Evolutionary conservation across 2,888 invertebrate species (phyloP).

Genomic region (Pterostichus madidus): DNA sequence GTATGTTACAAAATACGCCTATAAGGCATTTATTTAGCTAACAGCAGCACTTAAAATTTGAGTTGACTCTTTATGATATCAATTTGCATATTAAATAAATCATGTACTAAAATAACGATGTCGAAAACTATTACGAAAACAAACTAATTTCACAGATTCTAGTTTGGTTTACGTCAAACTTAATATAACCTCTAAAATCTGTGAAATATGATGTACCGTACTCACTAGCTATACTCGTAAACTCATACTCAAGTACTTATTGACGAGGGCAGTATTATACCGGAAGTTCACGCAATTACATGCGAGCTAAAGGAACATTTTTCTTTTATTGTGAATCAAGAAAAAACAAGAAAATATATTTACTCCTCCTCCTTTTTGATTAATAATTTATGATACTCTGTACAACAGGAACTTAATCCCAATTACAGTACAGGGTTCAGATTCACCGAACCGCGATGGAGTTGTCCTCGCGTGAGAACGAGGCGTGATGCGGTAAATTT

Average conservation of each 20-base stretch:
- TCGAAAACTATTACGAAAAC: conserved; percentile 1
- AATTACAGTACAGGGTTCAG: no score
- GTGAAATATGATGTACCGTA: conserved; percentile 10
- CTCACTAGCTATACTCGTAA: background rate
- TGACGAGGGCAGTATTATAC: conserved; percentile 10
- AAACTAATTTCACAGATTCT: conserved; percentile 11
- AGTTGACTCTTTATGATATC: background rate
- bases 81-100: background rate
- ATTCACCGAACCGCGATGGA: no score
- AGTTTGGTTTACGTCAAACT: conserved; percentile 8
- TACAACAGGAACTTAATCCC: no score
- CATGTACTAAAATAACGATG: background rate
- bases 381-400: no score
- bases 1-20: no score
- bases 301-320: background rate
- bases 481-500: no score
- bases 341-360: no score
- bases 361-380: no score
- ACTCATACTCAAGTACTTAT: background rate
- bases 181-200: conserved; percentile 15
- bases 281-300: background rate
- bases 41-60: background rate
- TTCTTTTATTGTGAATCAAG: no score
- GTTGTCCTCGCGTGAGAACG: no score
- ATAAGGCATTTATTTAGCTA: no score